These are phyloP conservation scores for Drosophila anceps DNA, from an alignment of 2,888 invertebrate genomes.

Conservation along the genomic window DNA sequence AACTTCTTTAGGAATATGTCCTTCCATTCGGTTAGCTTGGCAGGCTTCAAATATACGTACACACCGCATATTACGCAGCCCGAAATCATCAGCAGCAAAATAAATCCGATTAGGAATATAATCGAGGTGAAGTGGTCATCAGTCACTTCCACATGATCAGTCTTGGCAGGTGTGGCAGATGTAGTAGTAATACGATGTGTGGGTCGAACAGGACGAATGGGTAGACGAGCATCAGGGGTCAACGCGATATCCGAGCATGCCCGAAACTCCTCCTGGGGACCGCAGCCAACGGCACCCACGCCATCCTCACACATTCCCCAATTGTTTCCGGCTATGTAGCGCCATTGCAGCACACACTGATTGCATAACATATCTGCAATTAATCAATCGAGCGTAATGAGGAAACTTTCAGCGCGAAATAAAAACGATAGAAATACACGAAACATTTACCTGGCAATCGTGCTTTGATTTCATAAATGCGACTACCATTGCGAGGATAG, in stretches of 20 bases:
- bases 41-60: slow-evolving; percentile 29
- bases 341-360: slow-evolving; percentile 95
- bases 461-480: slow-evolving; percentile 91
- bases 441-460: slow-evolving; percentile 86
- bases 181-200: slow-evolving; percentile 81
- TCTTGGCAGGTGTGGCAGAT: slow-evolving; percentile 46
- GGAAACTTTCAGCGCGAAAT: background rate
- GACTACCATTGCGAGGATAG: slow-evolving; percentile 92
- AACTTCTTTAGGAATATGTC: slow-evolving; percentile 25
- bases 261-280: slow-evolving; percentile 95
- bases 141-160: slow-evolving; percentile 34
- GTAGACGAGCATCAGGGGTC: slow-evolving; percentile 86
- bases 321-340: slow-evolving; percentile 94
- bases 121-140: slow-evolving; percentile 11
- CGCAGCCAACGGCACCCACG: slow-evolving; percentile 93
- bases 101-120: slow-evolving; percentile 25
- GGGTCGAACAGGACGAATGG: slow-evolving; percentile 84
- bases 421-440: background rate
- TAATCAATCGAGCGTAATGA: background rate
- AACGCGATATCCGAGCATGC: slow-evolving; percentile 93
- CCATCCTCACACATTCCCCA: slow-evolving; percentile 92
- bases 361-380: slow-evolving; percentile 88
- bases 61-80: slow-evolving; percentile 23
- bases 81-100: slow-evolving; percentile 28
- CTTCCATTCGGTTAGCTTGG: slow-evolving; percentile 34